phyloP scores from a whole-genome alignment of 2,888 invertebrate genomes.

The Ashinkailepas kermadecensis region DNA sequence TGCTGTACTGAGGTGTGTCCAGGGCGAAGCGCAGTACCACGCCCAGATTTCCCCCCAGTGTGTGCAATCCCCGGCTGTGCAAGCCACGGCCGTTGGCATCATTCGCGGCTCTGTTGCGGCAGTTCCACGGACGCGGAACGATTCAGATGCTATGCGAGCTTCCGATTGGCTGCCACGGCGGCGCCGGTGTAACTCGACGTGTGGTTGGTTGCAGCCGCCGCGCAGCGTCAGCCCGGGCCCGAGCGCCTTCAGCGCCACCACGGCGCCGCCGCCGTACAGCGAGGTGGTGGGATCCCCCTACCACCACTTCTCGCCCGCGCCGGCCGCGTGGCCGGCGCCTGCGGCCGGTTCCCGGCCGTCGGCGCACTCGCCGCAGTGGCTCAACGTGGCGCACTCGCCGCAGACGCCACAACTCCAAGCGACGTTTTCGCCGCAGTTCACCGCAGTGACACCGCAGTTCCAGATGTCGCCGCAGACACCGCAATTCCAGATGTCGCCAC shows the following conservation, averaged over 20 bases:
- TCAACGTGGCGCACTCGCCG: background rate
- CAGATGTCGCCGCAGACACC: background rate
- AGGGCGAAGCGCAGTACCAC: too few species aligned
- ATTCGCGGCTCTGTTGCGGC: too few species aligned
- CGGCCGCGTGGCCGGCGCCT: background rate
- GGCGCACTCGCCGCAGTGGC: background rate
- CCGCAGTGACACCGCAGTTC: background rate
- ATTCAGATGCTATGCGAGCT: too few species aligned
- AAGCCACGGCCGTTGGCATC: too few species aligned
- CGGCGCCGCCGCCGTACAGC: conserved; percentile 18
- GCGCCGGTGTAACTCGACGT: too few species aligned
- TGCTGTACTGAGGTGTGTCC: too few species aligned
- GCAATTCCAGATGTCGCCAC: background rate
- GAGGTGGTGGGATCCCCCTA: conserved; percentile 4
- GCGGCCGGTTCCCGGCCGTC: background rate
- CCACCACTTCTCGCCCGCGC: background rate
- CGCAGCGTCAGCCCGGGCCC: background rate
- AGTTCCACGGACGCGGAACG: too few species aligned
- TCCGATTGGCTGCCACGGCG: too few species aligned
- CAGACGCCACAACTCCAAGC: background rate
- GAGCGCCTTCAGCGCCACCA: conserved; percentile 1
- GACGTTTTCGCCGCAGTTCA: background rate
- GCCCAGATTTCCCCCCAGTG: too few species aligned
- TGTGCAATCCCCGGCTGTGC: too few species aligned
- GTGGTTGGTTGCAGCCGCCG: background rate